Base-by-base conservation (phyloP, 2,888 invertebrate species). In the Conchocele bisecta region DNA sequence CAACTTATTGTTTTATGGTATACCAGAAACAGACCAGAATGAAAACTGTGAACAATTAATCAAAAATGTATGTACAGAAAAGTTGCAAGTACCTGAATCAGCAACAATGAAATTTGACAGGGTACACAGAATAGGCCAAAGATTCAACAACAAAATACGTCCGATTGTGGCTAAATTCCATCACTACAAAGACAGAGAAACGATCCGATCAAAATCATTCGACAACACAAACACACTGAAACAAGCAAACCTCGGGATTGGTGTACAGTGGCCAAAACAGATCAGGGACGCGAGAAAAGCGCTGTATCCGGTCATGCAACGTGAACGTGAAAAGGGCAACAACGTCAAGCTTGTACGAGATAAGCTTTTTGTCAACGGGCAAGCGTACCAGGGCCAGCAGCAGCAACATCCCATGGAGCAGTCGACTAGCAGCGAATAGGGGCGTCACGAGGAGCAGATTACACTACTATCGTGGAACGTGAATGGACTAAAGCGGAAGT, bases 101-200 rank as follows among this genome's bases (percentile, higher is more conserved):
- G 26, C 26, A 2, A 46, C 39, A 4, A 22, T 24, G 7, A 22
- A 9, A 3, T 29, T 68, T 26, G 60, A 68, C 20, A 39, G 60
- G 26, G 53, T 33, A 1, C 67, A 60, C 31, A 22, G 67, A 26
- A 6, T 68, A 20, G 60, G 67, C 13, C 37, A 53, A 24, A 15
- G 53, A 28, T 37, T 13, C 20, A 41, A 44, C 7, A 68, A 48
- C n/a, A 60, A 56, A 48, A 20, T 42, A 11, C 15, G 67, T 2
- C 54, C 67, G 0, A 60, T 68, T 15, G 60, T 68, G 11, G 60
- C 20, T 1, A 60, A 68, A 35, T 60, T 60, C 20, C 67, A 68
- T 28, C 28, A 54, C 31, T 54, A 46, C 22, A 24, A 28, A 11
- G 48, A 68, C 2, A 26, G 67, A 39, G 67, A 68, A 37, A 5